A percentile compares a stretch with the other conserved stretches of the same genome.
These are phyloP conservation scores for Temnothorax rugatulus DNA, from an alignment of 2,888 invertebrate species.

Conservation along the genomic window DNA sequence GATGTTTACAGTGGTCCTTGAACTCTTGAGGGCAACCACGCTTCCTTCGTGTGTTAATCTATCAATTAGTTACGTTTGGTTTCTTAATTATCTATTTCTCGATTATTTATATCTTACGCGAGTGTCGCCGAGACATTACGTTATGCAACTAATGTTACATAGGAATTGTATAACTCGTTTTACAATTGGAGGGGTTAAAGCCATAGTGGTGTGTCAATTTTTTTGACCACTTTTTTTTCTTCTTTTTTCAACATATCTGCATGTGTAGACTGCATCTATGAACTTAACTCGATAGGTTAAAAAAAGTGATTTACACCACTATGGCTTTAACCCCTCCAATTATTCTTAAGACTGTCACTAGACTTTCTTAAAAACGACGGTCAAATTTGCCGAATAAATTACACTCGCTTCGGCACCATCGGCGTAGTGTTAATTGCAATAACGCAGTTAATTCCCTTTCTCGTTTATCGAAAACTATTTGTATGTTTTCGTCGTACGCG, in stretches of 20 bases:
- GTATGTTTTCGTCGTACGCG: neutral
- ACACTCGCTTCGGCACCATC: neutral
- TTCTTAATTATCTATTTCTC: neutral
- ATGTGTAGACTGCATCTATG: too few species aligned
- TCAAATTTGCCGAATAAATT: neutral
- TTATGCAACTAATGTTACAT: neutral
- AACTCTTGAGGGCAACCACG: neutral
- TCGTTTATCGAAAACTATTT: neutral
- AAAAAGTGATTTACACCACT: too few species aligned
- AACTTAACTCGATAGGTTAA: too few species aligned
- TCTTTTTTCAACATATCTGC: too few species aligned
- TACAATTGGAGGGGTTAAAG: too few species aligned
- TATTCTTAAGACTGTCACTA: neutral
- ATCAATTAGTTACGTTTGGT: constrained; percentile 10
- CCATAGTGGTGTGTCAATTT: too few species aligned
- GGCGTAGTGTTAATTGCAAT: neutral
- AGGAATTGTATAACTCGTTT: neutral
- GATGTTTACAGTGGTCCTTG: neutral
- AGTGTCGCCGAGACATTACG: neutral
- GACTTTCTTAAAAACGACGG: neutral
- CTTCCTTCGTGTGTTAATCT: constrained; percentile 14
- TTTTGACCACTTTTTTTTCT: too few species aligned
- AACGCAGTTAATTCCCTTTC: neutral
- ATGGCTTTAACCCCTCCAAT: too few species aligned
- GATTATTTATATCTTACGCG: constrained; percentile 4